Evolutionary conservation across 2,888 invertebrate genomes (phyloP).

Genomic region (Byasa hedistus): DNA sequence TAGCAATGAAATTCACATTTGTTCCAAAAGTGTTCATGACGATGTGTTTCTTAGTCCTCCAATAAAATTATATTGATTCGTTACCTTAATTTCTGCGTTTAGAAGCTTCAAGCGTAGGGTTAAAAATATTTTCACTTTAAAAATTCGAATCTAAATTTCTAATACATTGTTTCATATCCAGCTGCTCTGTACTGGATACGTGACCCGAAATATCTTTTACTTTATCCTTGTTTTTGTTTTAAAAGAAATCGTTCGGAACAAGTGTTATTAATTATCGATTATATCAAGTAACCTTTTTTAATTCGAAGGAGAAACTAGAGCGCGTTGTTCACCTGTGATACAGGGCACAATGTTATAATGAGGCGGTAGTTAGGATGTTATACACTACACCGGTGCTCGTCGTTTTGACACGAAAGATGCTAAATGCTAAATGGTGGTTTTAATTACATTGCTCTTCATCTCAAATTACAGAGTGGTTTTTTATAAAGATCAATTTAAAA

Average conservation of each 20-base stretch:
- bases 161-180: constrained; percentile 17
- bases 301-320: no score
- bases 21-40: neutral
- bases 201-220: constrained; percentile 11
- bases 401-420: no score
- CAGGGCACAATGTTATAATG: no score
- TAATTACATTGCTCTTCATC: no score
- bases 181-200: constrained; percentile 22
- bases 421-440: no score
- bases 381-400: no score
- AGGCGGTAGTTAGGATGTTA: no score
- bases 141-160: constrained; percentile 30
- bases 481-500: no score
- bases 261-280: neutral
- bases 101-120: constrained; percentile 18
- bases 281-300: neutral
- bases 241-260: neutral
- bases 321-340: no score
- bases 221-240: neutral
- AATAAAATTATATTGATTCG: constrained; percentile 7
- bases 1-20: neutral
- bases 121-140: constrained; percentile 13
- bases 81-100: constrained; percentile 28
- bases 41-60: neutral
- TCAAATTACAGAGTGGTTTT: no score